Percentiles rank a stretch among this genome's conserved stretches.
Conservation (phyloP, 2,888 invertebrate species). For the Patella depressa region DNA sequence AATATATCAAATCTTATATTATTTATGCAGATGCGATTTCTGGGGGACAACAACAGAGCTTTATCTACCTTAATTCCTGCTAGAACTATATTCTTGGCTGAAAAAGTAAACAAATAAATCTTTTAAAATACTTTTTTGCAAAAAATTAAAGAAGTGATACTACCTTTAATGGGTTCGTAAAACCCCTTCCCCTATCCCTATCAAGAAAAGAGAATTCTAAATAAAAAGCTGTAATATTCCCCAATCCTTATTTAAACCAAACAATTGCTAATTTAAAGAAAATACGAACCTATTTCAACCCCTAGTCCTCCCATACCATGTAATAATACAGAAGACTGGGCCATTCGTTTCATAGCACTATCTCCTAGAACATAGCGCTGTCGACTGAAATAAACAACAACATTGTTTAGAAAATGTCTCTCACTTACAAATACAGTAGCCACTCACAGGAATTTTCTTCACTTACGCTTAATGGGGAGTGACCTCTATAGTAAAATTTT, state of each 20-base stretch:
- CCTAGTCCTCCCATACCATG: conserved; percentile 70
- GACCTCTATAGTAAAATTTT: too few relatives aligned
- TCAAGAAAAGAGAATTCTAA: too few relatives aligned
- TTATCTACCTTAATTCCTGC: conserved; percentile 67
- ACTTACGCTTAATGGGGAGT: too few relatives aligned
- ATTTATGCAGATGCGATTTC: too few relatives aligned
- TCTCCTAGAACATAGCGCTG: conserved; percentile 71
- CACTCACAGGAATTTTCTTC: too few relatives aligned
- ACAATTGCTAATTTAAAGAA: neutral
- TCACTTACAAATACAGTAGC: neutral
- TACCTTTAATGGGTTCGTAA: too few relatives aligned
- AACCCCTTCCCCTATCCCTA: too few relatives aligned
- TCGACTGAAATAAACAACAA: conserved; percentile 60
- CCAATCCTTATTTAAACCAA: too few relatives aligned
- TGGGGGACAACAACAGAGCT: too few relatives aligned
- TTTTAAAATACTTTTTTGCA: too few relatives aligned
- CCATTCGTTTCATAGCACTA: conserved; percentile 70
- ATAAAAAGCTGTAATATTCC: too few relatives aligned
- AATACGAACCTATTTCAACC: conserved; percentile 66
- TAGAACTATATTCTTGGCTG: conserved; percentile 70
- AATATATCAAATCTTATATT: conserved; percentile 1
- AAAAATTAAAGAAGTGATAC: too few relatives aligned
- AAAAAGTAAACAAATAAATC: conserved; percentile 35
- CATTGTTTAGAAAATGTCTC: neutral
- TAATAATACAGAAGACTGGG: conserved; percentile 65